Base-by-base conservation (phyloP, 2,113 vertebrate species). In the Todiramphus chloris region DNA sequence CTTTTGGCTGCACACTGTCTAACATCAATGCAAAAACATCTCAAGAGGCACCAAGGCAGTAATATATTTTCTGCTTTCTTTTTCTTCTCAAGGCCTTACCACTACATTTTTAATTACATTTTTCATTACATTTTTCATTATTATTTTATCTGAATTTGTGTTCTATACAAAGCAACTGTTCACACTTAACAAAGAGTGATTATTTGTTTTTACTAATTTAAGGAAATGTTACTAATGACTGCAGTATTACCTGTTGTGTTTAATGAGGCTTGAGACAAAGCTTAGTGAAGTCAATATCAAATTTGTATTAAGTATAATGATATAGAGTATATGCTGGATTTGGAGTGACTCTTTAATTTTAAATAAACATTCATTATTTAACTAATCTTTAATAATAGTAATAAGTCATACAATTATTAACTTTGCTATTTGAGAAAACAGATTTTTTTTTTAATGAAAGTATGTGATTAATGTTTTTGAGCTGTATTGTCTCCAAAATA, bases 251-350 rank as follows among this genome's bases (percentile, higher is more conserved):
- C 46, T 86, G 37, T 50, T 92, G 31, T 77, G 68, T 48, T 95
- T 89, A 97, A 96, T 80, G 85, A 83, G 50, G 85, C 82, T 76
- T 97, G 67, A 77, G 70, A 83, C 44, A 85, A 93, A 92, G 33
- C 50, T 88, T 76, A 83, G 33, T 48, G 44, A 85, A 94, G 62
- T 90, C 59, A 83, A 72, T 48, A 83, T 18, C 16, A 88, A 83
- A 66, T 90, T 84, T 67, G 67, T 27, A 81, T 73, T 69, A 94
- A 66, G 21, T 28, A 58, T 13, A 76, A 48, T 27, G 28, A 81
- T 44, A 17, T 28, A 56, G 27, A 78, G 4, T 15, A 72, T 33
- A 89, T 79, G 68, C 7, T 28, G 48, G 24, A 46, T 44, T 74
- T 74, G 27, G 46, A 80, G 24, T 13, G 10, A 90, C 35, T 73